Evolutionary conservation across 2,113 vertebrate species (phyloP).

Genomic region (Origma solitaria): DNA sequence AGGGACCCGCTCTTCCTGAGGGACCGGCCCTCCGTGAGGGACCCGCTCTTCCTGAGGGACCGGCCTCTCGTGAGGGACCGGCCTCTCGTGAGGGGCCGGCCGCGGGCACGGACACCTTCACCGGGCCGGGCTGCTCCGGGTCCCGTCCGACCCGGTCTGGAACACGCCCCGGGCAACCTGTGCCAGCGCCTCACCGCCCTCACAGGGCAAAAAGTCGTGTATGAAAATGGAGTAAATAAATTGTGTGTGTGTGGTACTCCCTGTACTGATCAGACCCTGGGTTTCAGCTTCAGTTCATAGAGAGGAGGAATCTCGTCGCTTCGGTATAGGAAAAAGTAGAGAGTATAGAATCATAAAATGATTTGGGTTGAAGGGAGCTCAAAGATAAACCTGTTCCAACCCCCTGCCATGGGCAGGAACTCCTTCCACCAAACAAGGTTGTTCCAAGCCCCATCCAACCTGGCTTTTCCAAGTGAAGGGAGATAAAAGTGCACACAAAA

Average conservation of each 20-base stretch:
- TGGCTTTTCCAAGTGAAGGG: background rate
- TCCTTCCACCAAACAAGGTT: background rate
- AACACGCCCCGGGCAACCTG: rapidly evolving
- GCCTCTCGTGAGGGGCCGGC: rapidly evolving
- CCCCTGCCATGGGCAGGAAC: background rate
- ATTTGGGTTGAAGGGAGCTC: background rate
- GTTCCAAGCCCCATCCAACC: background rate
- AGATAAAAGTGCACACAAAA: background rate
- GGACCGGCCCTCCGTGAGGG: too few species aligned
- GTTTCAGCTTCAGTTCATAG: background rate
- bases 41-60: too few species aligned
- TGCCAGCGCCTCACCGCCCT: too few species aligned
- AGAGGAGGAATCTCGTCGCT: background rate
- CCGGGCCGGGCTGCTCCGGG: rapidly evolving
- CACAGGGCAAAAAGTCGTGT: rapidly evolving
- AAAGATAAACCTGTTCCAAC: rapidly evolving
- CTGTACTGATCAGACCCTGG: background rate
- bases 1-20: too few species aligned
- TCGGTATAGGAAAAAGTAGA: background rate
- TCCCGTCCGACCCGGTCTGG: rapidly evolving
- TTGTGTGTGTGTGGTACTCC: background rate
- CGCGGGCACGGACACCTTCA: rapidly evolving
- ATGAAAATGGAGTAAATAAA: background rate
- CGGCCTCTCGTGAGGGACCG: background rate
- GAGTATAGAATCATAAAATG: rapidly evolving